These are phyloP conservation scores for Drosophila rhopaloa DNA, from an alignment of 1,140 invertebrate genomes.

Conservation along the genomic window DNA sequence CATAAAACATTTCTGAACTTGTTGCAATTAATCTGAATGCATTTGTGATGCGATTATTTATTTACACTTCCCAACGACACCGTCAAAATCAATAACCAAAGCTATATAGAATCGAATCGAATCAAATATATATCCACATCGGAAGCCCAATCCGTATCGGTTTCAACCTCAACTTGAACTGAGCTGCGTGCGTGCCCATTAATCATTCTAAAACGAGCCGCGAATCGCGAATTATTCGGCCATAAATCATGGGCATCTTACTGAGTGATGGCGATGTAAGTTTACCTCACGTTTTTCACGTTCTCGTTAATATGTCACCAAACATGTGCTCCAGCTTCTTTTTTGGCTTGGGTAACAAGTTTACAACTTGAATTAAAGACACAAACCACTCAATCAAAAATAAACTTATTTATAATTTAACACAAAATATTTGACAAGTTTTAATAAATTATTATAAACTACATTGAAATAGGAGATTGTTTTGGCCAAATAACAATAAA, in stretches of 20 bases:
- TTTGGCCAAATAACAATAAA: too few relatives aligned
- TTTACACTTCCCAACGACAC: conserved; percentile 43
- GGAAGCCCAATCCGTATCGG: conserved; percentile 1
- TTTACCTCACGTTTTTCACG: conserved; percentile 37
- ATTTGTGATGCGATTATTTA: conserved; percentile 43
- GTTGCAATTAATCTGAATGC: conserved; percentile 61
- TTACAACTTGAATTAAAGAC: not conserved
- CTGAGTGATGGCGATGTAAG: conserved; percentile 83
- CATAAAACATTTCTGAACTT: conserved; percentile 44
- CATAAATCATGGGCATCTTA: conserved; percentile 79
- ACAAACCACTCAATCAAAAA: not conserved
- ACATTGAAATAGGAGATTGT: too few relatives aligned
- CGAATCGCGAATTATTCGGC: conserved; percentile 32
- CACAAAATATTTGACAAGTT: too few relatives aligned
- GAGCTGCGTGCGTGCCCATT: conserved; percentile 37
- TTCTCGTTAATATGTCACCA: conserved; percentile 20
- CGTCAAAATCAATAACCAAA: conserved; percentile 44
- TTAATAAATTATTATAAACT: too few relatives aligned
- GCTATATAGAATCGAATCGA: conserved; percentile 4
- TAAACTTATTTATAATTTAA: not conserved
- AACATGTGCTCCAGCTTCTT: conserved; percentile 16
- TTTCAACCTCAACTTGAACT: conserved; percentile 29
- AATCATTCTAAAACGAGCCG: conserved; percentile 55
- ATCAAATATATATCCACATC: conserved; percentile 13
- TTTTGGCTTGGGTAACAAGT: not conserved